Evolutionary conservation across 2,888 invertebrate species (phyloP), one percentile per base, ranked within the genome.

Genomic region (Orchesellides sinensis): DNA sequence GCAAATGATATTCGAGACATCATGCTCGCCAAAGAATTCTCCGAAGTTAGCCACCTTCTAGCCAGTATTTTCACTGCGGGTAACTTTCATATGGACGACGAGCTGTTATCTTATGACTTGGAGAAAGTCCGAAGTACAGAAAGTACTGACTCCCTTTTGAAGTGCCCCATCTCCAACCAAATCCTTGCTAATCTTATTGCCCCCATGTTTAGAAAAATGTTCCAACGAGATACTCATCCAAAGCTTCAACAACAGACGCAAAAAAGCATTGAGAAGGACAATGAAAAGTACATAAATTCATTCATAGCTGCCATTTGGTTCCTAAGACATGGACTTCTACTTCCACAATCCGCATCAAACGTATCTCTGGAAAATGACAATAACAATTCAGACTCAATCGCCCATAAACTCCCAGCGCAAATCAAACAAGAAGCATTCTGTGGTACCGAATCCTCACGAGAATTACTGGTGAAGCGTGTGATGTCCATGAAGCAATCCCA

Each of bases 301-400:
- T 65, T 61, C 23, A 52, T 3, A 14, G 63, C 54, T 3, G 72
- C 80, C 3, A 47, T 80, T 17, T 80, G 80, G 80, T 56, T 72
- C 6, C 25, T 80, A n/a, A 35, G 72, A 47, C 72, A 72, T 1
- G 63, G 23, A 6, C 27, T 63, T 19, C 19, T 45, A 17, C 2
- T 65, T 10, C 56, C 1, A 14, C 27, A 45, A 3, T 49, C 14
- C 21, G 3, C 27, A 21, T 1, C 10, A 32, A 32, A 32, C 10
- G 10, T 14, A n/a, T n/a, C 23, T 23, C 6, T 12, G 0, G 63
- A 21, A n/a, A n/a, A n/a, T n/a, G n/a, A n/a, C n/a, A n/a, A n/a
- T n/a, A n/a, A n/a, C n/a, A n/a, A n/a, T n/a, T n/a, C n/a, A n/a
- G 40, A 35, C 23, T 21, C 40, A 5, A 12, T 66, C 47, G 5